Conservation (phyloP, 2,113 vertebrate genomes). For the Bettongia penicillata region DNA sequence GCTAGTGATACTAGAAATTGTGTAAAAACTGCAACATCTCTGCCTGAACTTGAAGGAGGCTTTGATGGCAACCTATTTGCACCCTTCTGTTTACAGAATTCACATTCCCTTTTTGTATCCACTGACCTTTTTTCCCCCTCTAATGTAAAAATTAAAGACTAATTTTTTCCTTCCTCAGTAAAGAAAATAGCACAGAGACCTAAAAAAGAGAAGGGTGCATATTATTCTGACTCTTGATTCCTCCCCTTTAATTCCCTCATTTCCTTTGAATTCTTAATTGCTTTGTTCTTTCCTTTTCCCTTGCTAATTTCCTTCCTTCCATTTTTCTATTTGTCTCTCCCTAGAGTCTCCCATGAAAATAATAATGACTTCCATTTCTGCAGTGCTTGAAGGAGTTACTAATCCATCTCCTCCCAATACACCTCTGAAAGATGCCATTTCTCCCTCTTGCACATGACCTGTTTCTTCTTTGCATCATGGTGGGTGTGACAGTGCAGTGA, state of each 20-base stretch:
- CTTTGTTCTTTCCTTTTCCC: background rate
- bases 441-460: background rate
- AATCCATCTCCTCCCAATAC: background rate
- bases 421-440: background rate
- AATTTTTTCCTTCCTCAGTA: background rate
- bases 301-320: background rate
- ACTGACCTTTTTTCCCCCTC: slow-evolving; percentile 5
- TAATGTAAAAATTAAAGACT: background rate
- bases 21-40: background rate
- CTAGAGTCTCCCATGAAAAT: background rate
- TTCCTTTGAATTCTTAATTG: slow-evolving; percentile 4
- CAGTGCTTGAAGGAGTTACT: background rate
- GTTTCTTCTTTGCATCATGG: background rate
- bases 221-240: background rate
- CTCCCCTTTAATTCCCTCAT: background rate
- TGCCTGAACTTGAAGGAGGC: background rate
- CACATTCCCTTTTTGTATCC: background rate
- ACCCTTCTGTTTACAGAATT: background rate
- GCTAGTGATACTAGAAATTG: background rate
- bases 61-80: accelerated
- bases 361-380: background rate
- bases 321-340: background rate
- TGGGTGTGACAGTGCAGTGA: accelerated
- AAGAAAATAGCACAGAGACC: background rate
- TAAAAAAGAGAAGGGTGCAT: background rate